Evolutionary conservation across 1,140 invertebrate genomes (phyloP).

Genomic region (Marisa cornuarietis): DNA sequence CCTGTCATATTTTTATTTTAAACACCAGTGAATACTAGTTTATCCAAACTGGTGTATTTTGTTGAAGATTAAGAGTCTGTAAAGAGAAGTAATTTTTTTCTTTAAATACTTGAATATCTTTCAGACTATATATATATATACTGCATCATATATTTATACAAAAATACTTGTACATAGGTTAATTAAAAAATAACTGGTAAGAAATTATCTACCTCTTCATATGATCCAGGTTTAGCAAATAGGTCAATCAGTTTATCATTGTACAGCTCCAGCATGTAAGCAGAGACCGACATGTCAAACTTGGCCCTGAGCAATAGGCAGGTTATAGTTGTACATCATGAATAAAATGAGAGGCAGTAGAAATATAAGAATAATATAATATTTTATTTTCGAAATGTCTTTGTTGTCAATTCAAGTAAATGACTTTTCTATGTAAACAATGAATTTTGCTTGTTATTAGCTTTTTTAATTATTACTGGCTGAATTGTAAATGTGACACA

Average conservation of each 20-base stretch:
- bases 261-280: slow-evolving; percentile 65
- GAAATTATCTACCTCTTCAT: slow-evolving; percentile 49
- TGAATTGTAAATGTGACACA: no score
- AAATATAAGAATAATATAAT: not conserved
- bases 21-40: not conserved
- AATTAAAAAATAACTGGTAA: not conserved
- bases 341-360: not conserved
- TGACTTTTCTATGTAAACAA: not conserved
- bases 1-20: not conserved
- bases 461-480: not conserved
- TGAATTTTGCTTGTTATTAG: not conserved
- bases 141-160: slow-evolving; percentile 4
- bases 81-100: not conserved
- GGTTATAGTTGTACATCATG: not conserved
- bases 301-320: slow-evolving; percentile 46
- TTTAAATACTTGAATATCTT: not conserved
- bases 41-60: no score
- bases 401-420: not conserved
- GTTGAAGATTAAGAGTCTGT: no score
- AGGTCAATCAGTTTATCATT: slow-evolving; percentile 64
- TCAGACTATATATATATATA: not conserved
- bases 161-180: not conserved
- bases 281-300: slow-evolving; percentile 47
- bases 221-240: slow-evolving; percentile 49
- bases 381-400: no score